Percentiles rank a stretch among this genome's conserved stretches.
Conservation (phyloP, 2,797 vertebrate genomes). For the Cetoscarus ocellatus region DNA sequence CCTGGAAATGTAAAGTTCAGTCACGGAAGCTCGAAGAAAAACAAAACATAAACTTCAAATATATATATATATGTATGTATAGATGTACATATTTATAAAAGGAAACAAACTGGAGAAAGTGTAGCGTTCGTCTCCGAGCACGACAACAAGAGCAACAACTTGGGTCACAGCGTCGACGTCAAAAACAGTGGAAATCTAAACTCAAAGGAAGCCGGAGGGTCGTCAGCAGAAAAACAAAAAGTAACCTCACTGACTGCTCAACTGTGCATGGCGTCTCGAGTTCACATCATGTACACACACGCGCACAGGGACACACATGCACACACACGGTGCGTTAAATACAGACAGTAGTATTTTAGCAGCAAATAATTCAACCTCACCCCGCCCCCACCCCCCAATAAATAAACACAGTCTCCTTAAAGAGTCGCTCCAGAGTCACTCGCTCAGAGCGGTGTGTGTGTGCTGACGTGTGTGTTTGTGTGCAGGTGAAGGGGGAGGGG, state of each 20-base stretch:
- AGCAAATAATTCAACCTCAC: conserved; percentile 90
- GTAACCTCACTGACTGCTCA: conserved; percentile 76
- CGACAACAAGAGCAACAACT: conserved; percentile 68
- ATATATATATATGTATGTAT: conserved; percentile 56
- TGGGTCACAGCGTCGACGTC: conserved; percentile 73
- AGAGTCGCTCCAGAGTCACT: conserved; percentile 64
- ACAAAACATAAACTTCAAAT: conserved; percentile 63
- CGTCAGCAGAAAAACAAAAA: conserved; percentile 44
- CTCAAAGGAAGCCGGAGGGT: conserved; percentile 53
- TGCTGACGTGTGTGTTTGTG: conserved; percentile 40
- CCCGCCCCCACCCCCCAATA: conserved; percentile 68
- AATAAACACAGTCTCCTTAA: conserved; percentile 92
- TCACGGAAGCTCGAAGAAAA: conserved; percentile 69
- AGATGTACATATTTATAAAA: conserved; percentile 43
- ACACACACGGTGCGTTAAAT: conserved; percentile 93
- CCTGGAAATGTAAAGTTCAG: conserved; percentile 59
- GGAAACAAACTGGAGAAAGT: conserved; percentile 64
- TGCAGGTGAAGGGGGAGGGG: conserved; percentile 18
- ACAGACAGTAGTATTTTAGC: conserved; percentile 99
- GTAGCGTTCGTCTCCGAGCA: conserved; percentile 79
- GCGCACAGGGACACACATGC: conserved; percentile 70
- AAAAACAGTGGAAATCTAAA: conserved; percentile 64
- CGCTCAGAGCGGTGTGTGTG: conserved; percentile 49
- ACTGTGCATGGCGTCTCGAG: conserved; percentile 83
- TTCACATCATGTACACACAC: conserved; percentile 88